These are phyloP conservation scores for Galleria mellonella DNA, from an alignment of 1,140 invertebrate genomes.

Conservation along the genomic window DNA sequence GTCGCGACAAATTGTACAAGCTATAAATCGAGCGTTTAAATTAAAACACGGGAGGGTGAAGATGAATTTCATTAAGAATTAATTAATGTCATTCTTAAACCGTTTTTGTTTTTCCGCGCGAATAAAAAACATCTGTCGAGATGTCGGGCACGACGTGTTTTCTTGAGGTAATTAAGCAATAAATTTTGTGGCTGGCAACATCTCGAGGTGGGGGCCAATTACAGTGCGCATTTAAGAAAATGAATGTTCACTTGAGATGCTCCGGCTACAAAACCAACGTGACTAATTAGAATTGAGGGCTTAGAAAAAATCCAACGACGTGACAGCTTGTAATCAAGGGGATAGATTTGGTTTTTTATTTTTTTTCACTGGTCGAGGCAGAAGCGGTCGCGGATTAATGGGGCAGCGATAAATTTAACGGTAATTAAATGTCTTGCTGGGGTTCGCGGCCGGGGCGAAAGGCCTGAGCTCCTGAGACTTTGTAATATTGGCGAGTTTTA, in stretches of 20 bases:
- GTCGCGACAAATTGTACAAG: constrained; percentile 67
- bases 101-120: constrained; percentile 69
- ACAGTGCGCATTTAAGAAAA: constrained; percentile 65
- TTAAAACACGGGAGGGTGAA: constrained; percentile 70
- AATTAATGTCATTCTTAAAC: constrained; percentile 74
- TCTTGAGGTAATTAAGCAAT: constrained; percentile 74
- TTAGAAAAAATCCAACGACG: constrained; percentile 68
- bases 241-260: constrained; percentile 51
- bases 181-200: constrained; percentile 70
- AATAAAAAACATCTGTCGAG: constrained; percentile 72
- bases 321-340: constrained; percentile 71
- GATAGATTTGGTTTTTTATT: constrained; percentile 57
- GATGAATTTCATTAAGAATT: constrained; percentile 75
- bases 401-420: constrained; percentile 51
- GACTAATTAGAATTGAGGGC: constrained; percentile 63
- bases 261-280: constrained; percentile 35
- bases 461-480: constrained; percentile 3
- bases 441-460: constrained; percentile 5
- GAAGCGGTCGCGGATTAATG: constrained; percentile 56
- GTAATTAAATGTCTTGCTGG: constrained; percentile 60
- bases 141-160: constrained; percentile 55
- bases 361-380: constrained; percentile 29
- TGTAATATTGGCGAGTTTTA: not conserved
- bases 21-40: constrained; percentile 70
- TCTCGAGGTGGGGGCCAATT: constrained; percentile 64